Percentiles rank a stretch among this genome's conserved stretches.
These are phyloP conservation scores for Tenthredo mesomela DNA, from an alignment of 2,888 invertebrate species.

Conservation along the genomic window DNA sequence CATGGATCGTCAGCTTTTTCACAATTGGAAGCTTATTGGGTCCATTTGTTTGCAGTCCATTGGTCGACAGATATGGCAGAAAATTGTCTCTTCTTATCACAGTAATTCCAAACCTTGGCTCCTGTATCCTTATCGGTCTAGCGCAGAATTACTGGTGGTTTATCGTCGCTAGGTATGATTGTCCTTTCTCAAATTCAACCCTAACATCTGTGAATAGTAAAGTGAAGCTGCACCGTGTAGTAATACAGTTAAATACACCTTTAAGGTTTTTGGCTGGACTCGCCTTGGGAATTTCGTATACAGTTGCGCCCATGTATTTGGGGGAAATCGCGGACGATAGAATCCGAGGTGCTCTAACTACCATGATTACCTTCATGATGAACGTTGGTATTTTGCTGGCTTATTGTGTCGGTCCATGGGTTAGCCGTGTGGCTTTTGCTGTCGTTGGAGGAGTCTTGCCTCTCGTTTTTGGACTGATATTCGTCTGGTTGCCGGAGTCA, in stretches of 20 bases:
- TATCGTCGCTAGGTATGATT: conserved; percentile 52
- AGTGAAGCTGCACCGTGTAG: neutral
- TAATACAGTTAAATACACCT: neutral
- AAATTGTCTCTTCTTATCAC: conserved; percentile 58
- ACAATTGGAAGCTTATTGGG: conserved; percentile 59
- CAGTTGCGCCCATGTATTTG: conserved; percentile 57
- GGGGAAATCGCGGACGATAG: conserved; percentile 60
- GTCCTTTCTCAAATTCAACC: neutral
- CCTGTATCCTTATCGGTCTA: conserved; percentile 56
- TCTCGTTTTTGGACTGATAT: conserved; percentile 2
- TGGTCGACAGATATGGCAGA: conserved; percentile 60
- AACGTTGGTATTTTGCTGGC: conserved; percentile 52
- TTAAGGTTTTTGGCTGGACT: conserved; percentile 57
- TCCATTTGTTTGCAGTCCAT: conserved; percentile 52
- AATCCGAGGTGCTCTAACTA: conserved; percentile 59
- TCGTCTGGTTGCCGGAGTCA: conserved; percentile 54
- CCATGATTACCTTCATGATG: conserved; percentile 8
- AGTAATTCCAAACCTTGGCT: conserved; percentile 52
- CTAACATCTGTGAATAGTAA: neutral
- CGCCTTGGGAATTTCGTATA: conserved; percentile 55
- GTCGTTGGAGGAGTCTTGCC: conserved; percentile 37
- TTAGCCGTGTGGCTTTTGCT: conserved; percentile 31
- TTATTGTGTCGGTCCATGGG: conserved; percentile 54
- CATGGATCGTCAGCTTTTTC: conserved; percentile 56
- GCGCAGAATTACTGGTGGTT: conserved; percentile 54